Evolutionary conservation across 2,113 vertebrate genomes (phyloP).

Genomic region (Tetrax tetrax): DNA sequence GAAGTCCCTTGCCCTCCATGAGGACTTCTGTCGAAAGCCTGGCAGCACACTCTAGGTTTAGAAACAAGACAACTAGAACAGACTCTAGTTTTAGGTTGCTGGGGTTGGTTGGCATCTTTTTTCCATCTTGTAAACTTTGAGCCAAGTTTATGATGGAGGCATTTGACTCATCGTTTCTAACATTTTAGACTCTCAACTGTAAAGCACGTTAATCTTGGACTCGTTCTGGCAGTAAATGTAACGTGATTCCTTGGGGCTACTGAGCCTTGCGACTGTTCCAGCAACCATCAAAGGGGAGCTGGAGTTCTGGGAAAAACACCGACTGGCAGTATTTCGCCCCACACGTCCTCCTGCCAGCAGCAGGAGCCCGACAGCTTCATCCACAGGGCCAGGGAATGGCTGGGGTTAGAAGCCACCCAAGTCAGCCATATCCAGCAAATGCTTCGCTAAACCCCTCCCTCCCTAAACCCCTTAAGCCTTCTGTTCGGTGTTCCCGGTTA

Average conservation of each 20-base stretch:
- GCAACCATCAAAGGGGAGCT: slow-evolving; percentile 31
- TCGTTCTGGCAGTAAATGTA: slow-evolving; percentile 2
- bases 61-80: background rate
- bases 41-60: background rate
- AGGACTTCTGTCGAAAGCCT: background rate
- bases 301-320: slow-evolving; percentile 15
- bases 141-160: slow-evolving; percentile 15
- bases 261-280: background rate
- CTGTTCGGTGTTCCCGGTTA: background rate
- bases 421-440: background rate
- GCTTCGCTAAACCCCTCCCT: background rate
- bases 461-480: background rate
- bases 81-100: background rate
- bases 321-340: background rate
- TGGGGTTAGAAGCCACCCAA: background rate
- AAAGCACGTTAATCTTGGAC: slow-evolving; percentile 2
- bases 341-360: fast-evolving
- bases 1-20: background rate
- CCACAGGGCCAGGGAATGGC: background rate
- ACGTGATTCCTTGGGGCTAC: slow-evolving; percentile 36
- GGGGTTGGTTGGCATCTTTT: background rate
- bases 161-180: slow-evolving; percentile 47
- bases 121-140: background rate
- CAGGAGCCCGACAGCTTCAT: background rate
- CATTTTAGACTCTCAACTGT: slow-evolving; percentile 14